phyloP scores from a whole-genome alignment of 2,888 invertebrate species.

The Therioaphis trifolii region DNA sequence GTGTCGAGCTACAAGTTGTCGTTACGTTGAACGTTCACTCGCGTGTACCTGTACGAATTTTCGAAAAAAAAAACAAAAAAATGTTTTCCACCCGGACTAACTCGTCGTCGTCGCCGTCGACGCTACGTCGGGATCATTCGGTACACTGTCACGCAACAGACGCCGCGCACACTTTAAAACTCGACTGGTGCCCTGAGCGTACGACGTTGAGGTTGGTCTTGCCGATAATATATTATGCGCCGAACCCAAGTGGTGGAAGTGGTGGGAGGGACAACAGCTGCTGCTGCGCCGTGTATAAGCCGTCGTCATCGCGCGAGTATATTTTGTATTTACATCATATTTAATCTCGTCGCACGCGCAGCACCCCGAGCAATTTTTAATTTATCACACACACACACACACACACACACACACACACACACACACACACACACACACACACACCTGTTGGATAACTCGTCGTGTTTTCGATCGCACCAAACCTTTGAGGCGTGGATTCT shows the following conservation, averaged over 20 bases:
- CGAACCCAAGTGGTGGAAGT: background rate
- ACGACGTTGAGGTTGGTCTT: conserved; percentile 49
- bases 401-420: too few relatives aligned
- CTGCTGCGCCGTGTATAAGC: too few relatives aligned
- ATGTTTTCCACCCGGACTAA: conserved; percentile 4
- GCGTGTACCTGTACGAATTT: conserved; percentile 4
- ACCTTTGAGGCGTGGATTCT: too few relatives aligned
- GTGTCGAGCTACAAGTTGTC: too few relatives aligned
- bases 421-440: too few relatives aligned
- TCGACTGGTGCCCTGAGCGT: background rate
- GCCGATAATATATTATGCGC: too few relatives aligned
- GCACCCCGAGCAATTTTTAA: background rate
- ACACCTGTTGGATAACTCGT: too few relatives aligned
- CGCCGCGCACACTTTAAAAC: background rate
- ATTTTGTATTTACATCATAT: too few relatives aligned
- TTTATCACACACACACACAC: too few relatives aligned
- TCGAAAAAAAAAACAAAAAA: conserved; percentile 10
- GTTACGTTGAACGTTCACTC: too few relatives aligned
- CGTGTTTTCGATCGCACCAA: too few relatives aligned
- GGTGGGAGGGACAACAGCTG: conserved; percentile 3
- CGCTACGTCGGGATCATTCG: background rate
- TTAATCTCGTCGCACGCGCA: background rate
- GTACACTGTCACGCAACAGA: background rate
- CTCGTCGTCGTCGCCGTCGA: background rate
- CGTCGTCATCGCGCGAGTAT: too few relatives aligned